Conservation (phyloP, 1,140 invertebrate genomes). For the Caenorhabditis latens region DNA sequence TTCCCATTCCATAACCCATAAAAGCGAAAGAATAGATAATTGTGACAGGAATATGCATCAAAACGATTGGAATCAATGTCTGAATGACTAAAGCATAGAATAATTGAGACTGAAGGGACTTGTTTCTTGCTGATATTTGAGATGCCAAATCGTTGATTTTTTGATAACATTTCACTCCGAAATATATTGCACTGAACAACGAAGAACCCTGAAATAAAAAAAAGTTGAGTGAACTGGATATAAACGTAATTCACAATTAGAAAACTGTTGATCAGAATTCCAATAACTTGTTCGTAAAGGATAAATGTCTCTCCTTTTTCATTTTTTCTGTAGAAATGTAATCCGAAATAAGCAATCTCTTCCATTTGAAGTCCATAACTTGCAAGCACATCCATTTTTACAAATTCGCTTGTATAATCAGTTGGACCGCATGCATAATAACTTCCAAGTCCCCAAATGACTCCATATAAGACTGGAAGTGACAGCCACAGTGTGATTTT, state of each 20-base stretch:
- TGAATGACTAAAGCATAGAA: slow-evolving; percentile 18
- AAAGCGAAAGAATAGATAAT: slow-evolving; percentile 14
- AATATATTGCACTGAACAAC: background rate
- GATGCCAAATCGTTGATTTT: background rate
- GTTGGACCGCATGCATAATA: background rate
- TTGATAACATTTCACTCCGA: background rate
- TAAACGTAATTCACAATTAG: background rate
- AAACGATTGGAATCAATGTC: background rate
- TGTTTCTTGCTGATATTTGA: background rate
- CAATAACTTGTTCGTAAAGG: background rate
- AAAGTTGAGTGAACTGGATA: background rate
- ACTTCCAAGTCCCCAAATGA: slow-evolving; percentile 3
- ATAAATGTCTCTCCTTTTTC: background rate
- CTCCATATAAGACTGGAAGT: background rate
- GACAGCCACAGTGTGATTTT: background rate
- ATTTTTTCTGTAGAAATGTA: background rate
- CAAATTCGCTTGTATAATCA: slow-evolving; percentile 7
- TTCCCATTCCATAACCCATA: slow-evolving; percentile 15
- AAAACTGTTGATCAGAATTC: background rate
- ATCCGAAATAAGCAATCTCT: background rate
- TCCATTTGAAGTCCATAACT: background rate
- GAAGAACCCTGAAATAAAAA: background rate
- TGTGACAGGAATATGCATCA: slow-evolving; percentile 15
- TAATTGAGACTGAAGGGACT: background rate
- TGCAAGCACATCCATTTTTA: background rate